Evolutionary conservation across 2,113 vertebrate species (phyloP), one percentile per base, ranked within the genome.

Genomic region (Syngnathus floridae): DNA sequence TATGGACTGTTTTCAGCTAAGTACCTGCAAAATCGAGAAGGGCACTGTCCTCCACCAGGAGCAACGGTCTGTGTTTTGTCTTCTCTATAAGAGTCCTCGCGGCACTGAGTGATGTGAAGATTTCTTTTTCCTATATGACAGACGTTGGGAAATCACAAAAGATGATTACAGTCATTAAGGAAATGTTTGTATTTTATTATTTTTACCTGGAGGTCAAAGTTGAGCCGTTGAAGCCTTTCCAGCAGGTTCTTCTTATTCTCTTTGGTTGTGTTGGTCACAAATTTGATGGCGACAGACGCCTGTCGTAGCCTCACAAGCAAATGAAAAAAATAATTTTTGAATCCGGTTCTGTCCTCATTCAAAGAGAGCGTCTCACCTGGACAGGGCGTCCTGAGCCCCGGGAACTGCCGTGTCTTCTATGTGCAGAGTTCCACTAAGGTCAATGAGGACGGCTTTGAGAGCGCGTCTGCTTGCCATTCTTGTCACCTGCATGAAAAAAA

Each of bases 241-340:
- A 95, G 73, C 56, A 99, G 83, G 59, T 86, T 92, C 71, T 84
- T 87, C 83, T 95, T 96, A 82, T 93, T 94, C 72, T 99, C 97
- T 79, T 98, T 98, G 0, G 97, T 98, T 0, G 96, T 98, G 80
- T 99, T 99, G 9, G 94, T 99, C 64, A 99, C 97, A 82, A 99
- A 99, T 6, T 92, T 91, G 63, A 99, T 82, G 12, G 83, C 72
- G 0, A 98, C 79, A 0, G 92, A 87, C 36, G 93, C 77, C 1
- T 73, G 49, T 1, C 94, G 92, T 57, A 98, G 89, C 80, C 97
- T 99, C 77, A 0, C 14, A 10, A 12, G 5, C 73, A 48, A 45
- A 49, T 14, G n/a, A 8, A 0, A 67, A 56, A 62, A 41, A 61
- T 36, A 13, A 16, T 8, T n/a, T 22, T 31, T 43, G 11, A 16